Base-by-base conservation (phyloP, 1,140 invertebrate species). In the Diabrotica undecimpunctata region DNA sequence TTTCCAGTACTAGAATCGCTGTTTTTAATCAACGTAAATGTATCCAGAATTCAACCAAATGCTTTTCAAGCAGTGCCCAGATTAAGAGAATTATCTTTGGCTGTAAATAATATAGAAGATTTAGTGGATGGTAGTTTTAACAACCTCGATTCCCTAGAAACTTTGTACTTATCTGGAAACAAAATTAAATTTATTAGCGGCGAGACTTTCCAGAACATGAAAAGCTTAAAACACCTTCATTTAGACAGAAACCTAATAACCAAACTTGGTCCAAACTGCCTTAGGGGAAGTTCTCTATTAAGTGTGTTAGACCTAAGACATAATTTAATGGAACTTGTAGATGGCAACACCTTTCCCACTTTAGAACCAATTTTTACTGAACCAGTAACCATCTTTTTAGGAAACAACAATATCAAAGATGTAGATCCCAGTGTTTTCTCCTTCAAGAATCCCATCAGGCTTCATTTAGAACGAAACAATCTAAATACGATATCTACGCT, bases 231-330 rank as follows among this genome's bases (percentile, higher is more conserved):
- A 64, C 52, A 50, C 6, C n/a, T 73, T 9, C 64, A 71, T 61
- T 46, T 73, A 36, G 69, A 71, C 14, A 68, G 68, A 41, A 72
- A 72, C 51, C 63, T 64, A 64, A 52, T 72, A n/a, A 54, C 7
- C 1, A 8, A 61, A n/a, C 41, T 69, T 5, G 64, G 11, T 38
- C 64, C 57, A 38, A 62, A 69, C 35, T 59, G 66, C 9, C 59
- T 69, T 35, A 53, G 54, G 14, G 65, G 41, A 3, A 64, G 65
- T 36, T 41, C 35, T 8, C 54, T 60, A 61, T 41, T 69, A 51
- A 51, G 51, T 9, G 37, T 61, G 10, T 13, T 69, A 9, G 58
- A 66, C 55, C 64, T 66, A 25, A 66, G 59, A 13, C 62, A 55
- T 7, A 69, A 69, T 13, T 9, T 11, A 14, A 39, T 69, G 7